Conservation (phyloP, 1,140 invertebrate species). For the Caerostris darwini region DNA sequence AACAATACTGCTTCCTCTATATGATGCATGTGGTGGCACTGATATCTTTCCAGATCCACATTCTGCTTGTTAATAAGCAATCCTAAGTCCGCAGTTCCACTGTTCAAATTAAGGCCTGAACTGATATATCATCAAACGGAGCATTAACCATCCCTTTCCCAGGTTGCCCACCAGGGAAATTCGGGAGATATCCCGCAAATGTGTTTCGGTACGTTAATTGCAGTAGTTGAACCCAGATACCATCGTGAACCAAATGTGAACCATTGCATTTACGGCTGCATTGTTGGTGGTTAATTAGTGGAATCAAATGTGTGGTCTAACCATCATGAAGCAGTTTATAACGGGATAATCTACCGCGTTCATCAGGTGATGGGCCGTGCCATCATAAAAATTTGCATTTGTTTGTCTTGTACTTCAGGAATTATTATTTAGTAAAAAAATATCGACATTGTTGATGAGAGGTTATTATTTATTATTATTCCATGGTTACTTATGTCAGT, state of each 20-base stretch:
- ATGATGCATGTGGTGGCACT: background rate
- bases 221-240: background rate
- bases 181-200: constrained; percentile 6
- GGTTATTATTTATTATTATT: too few relatives aligned
- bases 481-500: too few relatives aligned
- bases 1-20: background rate
- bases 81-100: background rate
- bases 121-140: constrained; percentile 28
- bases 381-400: too few relatives aligned
- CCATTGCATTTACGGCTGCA: background rate
- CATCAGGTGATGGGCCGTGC: too few relatives aligned
- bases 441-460: too few relatives aligned
- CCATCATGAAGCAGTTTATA: background rate
- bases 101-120: background rate
- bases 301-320: background rate
- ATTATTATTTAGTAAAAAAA: too few relatives aligned
- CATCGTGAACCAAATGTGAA: background rate
- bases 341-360: background rate
- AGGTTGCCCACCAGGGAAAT: constrained; percentile 12
- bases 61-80: background rate
- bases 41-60: background rate
- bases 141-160: background rate
- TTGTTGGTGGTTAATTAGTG: background rate
- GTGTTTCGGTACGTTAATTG: constrained; percentile 27
- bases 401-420: too few relatives aligned